Conservation (phyloP, 2,888 invertebrate species). For the Branchellion lobata region DNA sequence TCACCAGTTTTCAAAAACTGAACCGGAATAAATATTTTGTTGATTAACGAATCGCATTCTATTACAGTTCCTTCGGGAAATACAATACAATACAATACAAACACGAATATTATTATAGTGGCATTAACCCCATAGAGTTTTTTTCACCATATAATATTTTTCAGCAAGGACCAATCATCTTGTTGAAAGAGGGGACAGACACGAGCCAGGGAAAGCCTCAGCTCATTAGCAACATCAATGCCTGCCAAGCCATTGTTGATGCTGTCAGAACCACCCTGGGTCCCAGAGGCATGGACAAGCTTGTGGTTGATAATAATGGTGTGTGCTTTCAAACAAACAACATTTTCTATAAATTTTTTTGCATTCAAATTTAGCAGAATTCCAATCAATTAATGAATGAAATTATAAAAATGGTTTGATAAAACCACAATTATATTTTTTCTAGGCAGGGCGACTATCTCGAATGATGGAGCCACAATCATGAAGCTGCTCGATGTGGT, state of each 20-base stretch:
- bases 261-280: conserved; percentile 95
- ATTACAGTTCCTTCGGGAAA: too few species aligned
- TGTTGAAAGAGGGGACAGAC: conserved; percentile 96
- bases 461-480: conserved; percentile 98
- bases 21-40: too few species aligned
- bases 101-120: too few species aligned
- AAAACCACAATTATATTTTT: too few species aligned
- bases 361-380: too few species aligned
- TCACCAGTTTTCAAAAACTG: too few species aligned
- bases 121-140: too few species aligned
- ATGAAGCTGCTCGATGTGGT: conserved; percentile 95
- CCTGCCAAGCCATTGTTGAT: conserved; percentile 88
- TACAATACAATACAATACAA: too few species aligned
- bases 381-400: too few species aligned
- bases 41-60: too few species aligned
- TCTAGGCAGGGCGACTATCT: conserved; percentile 82
- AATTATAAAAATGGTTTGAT: too few species aligned
- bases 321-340: conserved; percentile 22
- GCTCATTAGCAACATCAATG: conserved; percentile 93
- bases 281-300: conserved; percentile 97
- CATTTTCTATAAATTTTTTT: background rate
- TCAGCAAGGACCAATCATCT: conserved; percentile 91
- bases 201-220: conserved; percentile 85
- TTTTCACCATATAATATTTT: too few species aligned
- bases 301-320: conserved; percentile 84